Conservation (phyloP, 2,888 invertebrate genomes). For the Lasioglossum villosulum region DNA sequence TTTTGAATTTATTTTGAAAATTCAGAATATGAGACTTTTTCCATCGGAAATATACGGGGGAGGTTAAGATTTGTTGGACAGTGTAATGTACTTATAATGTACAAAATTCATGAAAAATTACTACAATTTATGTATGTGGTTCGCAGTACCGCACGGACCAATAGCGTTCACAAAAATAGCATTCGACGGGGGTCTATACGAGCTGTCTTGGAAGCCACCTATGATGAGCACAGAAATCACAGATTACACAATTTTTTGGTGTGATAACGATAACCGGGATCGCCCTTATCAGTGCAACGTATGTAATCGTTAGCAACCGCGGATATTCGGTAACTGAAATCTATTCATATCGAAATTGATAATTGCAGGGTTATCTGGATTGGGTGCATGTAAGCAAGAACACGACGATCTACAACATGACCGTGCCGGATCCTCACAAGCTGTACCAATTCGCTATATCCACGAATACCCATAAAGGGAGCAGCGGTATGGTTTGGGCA, state of each 20-base stretch:
- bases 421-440: constrained; percentile 86
- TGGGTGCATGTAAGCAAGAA: constrained; percentile 86
- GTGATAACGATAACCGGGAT: constrained; percentile 86
- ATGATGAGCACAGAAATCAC: constrained; percentile 84
- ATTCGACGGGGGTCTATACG: constrained; percentile 90
- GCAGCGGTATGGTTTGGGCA: constrained; percentile 95
- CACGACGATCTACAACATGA: constrained; percentile 86
- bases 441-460: constrained; percentile 93
- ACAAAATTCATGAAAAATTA: constrained; percentile 4
- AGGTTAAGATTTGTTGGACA: background rate
- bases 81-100: background rate
- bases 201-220: constrained; percentile 90
- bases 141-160: constrained; percentile 85
- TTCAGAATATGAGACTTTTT: too few species aligned
- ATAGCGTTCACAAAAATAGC: constrained; percentile 90
- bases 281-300: constrained; percentile 87
- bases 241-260: constrained; percentile 94
- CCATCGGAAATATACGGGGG: too few species aligned
- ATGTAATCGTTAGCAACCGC: constrained; percentile 61
- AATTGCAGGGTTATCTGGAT: constrained; percentile 86
- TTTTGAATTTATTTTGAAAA: background rate
- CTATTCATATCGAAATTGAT: constrained; percentile 12
- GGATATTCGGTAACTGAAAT: background rate
- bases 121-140: background rate
- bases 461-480: constrained; percentile 89